These are phyloP conservation scores for Nomada flava DNA, from an alignment of 2,888 invertebrate genomes.

Conservation along the genomic window DNA sequence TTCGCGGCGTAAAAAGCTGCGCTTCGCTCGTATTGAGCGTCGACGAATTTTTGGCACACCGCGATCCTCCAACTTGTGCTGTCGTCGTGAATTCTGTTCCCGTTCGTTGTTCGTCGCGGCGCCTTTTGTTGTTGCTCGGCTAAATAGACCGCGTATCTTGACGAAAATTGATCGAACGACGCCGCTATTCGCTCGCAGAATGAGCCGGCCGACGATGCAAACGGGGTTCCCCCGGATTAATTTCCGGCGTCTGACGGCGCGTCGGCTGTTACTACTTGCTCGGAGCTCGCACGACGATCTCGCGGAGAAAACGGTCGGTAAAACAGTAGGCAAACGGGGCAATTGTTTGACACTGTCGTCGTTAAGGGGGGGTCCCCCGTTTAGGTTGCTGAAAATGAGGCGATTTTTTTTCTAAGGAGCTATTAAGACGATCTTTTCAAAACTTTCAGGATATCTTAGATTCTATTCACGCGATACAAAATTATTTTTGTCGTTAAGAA, in stretches of 20 bases:
- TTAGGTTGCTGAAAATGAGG: no score
- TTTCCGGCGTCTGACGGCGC: conserved; percentile 54
- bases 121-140: conserved; percentile 28
- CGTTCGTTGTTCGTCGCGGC: neutral
- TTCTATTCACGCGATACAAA: no score
- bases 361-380: no score
- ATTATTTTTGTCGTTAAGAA: no score
- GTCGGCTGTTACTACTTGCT: conserved; percentile 20
- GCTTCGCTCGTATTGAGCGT: neutral
- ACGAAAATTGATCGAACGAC: conserved; percentile 41
- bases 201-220: conserved; percentile 29
- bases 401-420: neutral
- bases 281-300: neutral
- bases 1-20: neutral
- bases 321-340: neutral
- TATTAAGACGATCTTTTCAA: no score
- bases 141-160: conserved; percentile 41
- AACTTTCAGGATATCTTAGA: no score
- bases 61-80: neutral
- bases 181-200: conserved; percentile 24
- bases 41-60: neutral
- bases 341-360: neutral
- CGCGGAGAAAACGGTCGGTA: neutral
- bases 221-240: conserved; percentile 38
- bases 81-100: neutral